A percentile compares a stretch with the other conserved stretches of the same genome.
phyloP scores from a whole-genome alignment of 2,888 invertebrate species.

The Drosophila lutescens region DNA sequence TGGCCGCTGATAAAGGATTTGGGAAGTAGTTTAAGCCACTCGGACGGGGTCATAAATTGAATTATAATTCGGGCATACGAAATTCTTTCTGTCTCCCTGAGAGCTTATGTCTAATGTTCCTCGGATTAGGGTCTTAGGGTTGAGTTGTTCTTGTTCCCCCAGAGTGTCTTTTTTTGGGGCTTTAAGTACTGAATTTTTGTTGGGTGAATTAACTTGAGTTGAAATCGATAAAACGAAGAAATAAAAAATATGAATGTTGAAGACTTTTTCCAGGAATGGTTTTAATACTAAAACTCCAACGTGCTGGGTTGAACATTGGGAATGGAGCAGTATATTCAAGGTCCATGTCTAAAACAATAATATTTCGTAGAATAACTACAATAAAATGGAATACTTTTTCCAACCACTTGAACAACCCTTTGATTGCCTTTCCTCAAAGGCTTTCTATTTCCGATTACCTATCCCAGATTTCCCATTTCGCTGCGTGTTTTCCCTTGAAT shows the following conservation, averaged over 20 bases:
- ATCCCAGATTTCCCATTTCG: constrained; percentile 8
- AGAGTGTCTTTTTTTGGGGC: constrained; percentile 6
- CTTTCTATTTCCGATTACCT: constrained; percentile 13
- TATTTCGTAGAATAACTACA: background rate
- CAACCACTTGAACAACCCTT: constrained; percentile 13
- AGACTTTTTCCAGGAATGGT: background rate
- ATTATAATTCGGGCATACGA: constrained; percentile 37
- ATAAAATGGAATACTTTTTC: constrained; percentile 8
- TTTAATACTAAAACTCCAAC: background rate
- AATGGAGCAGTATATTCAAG: background rate
- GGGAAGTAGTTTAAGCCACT: constrained; percentile 36
- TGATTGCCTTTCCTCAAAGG: constrained; percentile 1
- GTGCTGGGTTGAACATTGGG: background rate
- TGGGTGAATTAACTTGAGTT: constrained; percentile 14
- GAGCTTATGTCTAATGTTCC: constrained; percentile 35
- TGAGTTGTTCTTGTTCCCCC: background rate
- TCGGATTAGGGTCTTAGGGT: constrained; percentile 29
- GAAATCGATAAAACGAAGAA: constrained; percentile 6
- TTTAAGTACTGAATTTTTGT: constrained; percentile 16
- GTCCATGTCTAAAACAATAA: background rate
- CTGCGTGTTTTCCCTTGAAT: constrained; percentile 2
- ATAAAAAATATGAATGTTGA: constrained; percentile 12
- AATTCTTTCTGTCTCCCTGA: constrained; percentile 19
- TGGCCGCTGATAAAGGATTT: constrained; percentile 55
- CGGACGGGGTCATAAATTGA: constrained; percentile 51